Base-by-base conservation (phyloP, 2,888 invertebrate species). In the Apotomis turbidana region DNA sequence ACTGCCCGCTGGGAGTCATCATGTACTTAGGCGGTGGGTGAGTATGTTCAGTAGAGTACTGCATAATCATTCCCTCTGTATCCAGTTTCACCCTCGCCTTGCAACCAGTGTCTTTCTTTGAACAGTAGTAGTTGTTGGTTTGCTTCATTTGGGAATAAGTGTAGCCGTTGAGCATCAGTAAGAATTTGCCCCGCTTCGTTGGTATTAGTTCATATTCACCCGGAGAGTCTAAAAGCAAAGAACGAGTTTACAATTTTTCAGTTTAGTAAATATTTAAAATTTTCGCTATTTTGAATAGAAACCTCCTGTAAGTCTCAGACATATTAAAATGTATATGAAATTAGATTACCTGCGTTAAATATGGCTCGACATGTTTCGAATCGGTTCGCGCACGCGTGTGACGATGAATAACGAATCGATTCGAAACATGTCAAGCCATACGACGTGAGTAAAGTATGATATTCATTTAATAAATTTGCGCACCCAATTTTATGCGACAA, bases 1-100 rank as follows among this genome's bases (percentile, higher is more conserved):
- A 85, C 3, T 70, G 44, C n/a, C 84, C 83, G 66, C 46, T 51
- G 3, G 77, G 36, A 0, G 79, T 79, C 15, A 77, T 64, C 36
- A 80, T 49, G 68, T 83, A 84, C 1, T 74, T 78, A 0, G 83
- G 85, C 1, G 83, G 84, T 4, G 71, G 74, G 55, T 86, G 86
- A 4, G 67, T 76, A 67, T 86, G 85, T 0, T 59, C 61, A 9
- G 76, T 74, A 38, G 74, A 61, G 9, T 75, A 68, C 41, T 74
- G 55, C 60, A 71, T 38, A 61, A 78, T 69, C 52, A 72, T 72
- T 4, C 80, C 78, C 2, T 76, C 55, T 0, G 68, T 36, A 68
- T 77, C 68, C 1, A 82, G 46, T 38, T 76, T 81, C 4, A 80
- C 70, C n/a, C 73, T 78, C 4, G 78, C 79, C 54, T 74, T 79